phyloP scores from a whole-genome alignment of 2,888 invertebrate species.

The Dasypogon diadema region DNA sequence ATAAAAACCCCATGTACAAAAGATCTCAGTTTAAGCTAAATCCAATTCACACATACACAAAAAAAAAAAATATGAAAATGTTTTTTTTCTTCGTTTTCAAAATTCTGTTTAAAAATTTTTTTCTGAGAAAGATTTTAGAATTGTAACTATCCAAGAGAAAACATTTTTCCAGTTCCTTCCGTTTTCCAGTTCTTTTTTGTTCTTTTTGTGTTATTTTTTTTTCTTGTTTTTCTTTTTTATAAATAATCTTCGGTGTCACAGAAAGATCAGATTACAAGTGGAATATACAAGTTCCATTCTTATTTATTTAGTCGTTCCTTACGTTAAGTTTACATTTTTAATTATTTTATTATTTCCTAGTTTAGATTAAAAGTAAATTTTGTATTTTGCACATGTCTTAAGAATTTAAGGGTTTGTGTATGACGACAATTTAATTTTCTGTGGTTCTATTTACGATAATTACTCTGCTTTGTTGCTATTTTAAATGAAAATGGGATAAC shows the following conservation, averaged over 20 bases:
- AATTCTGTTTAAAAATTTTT: not conserved
- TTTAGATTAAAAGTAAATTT: constrained; percentile 41
- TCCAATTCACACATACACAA: too few relatives aligned
- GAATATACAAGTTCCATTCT: constrained; percentile 39
- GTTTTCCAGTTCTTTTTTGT: not conserved
- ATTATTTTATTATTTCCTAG: constrained; percentile 50
- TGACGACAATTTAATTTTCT: constrained; percentile 54
- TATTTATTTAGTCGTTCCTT: constrained; percentile 45
- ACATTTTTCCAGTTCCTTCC: not conserved
- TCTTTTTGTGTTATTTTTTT: not conserved
- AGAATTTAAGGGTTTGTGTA: constrained; percentile 52
- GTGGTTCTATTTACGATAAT: constrained; percentile 47
- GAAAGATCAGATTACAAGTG: constrained; percentile 45
- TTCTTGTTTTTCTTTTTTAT: not conserved
- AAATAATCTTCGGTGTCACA: constrained; percentile 2
- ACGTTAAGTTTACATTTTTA: constrained; percentile 48
- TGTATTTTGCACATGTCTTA: constrained; percentile 47
- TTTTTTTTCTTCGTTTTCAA: not conserved
- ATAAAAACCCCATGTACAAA: constrained; percentile 21
- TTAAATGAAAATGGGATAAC: constrained; percentile 39
- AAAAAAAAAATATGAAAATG: too few relatives aligned
- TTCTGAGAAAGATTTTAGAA: not conserved
- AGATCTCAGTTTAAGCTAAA: constrained; percentile 10
- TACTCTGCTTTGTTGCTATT: constrained; percentile 42
- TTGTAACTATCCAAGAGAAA: constrained; percentile 17